Percentiles rank a stretch among this genome's conserved stretches.
phyloP scores from a whole-genome alignment of 2,113 vertebrate species.

The Theristicus caerulescens region DNA sequence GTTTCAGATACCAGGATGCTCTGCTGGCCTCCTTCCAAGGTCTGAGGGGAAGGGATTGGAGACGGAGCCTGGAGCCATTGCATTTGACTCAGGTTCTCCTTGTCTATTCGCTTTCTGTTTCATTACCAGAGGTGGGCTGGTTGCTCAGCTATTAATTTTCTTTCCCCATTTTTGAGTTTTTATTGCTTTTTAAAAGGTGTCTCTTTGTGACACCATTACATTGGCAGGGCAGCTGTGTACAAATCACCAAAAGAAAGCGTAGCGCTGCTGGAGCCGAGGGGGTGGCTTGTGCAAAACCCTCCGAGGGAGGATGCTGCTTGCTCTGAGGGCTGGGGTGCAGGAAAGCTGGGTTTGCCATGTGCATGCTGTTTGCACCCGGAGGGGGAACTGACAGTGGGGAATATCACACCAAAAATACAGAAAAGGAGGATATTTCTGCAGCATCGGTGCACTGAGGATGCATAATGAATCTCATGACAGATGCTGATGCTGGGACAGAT shows the following conservation, averaged over 20 bases:
- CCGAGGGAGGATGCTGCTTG: accelerated
- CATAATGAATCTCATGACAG: not conserved
- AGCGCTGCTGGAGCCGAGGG: not conserved
- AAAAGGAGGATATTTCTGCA: not conserved
- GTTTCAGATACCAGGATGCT: not conserved
- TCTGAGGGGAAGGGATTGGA: not conserved
- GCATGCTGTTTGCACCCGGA: accelerated
- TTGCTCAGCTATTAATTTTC: not conserved
- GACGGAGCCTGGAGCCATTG: not conserved
- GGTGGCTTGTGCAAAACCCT: accelerated
- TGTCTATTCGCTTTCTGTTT: not conserved
- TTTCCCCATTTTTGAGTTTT: not conserved
- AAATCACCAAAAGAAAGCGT: not conserved
- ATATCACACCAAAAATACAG: not conserved
- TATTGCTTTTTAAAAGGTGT: not conserved
- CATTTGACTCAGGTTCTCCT: not conserved
- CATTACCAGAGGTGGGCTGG: not conserved
- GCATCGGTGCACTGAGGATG: accelerated
- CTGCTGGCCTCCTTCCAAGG: slow-evolving; percentile 5
- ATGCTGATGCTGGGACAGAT: not conserved
- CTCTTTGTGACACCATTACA: not conserved
- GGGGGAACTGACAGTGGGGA: not conserved
- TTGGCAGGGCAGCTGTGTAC: not conserved
- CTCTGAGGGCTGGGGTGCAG: not conserved
- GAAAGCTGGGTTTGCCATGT: not conserved